Evolutionary conservation across 2,113 vertebrate species (phyloP).

Genomic region (Amphilophus citrinellus): DNA sequence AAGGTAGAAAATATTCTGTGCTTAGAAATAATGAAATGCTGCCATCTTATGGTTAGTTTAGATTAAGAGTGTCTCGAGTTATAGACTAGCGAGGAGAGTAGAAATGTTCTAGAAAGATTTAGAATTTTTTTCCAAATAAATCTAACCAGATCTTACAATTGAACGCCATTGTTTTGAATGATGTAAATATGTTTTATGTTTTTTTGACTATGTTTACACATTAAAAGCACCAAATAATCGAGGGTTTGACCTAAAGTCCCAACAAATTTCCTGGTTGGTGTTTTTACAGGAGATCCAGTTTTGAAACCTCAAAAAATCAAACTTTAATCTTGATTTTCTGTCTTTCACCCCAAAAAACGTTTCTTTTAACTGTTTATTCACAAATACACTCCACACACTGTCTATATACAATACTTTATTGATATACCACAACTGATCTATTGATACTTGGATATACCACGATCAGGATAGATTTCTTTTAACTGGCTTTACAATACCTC

Average conservation of each 20-base stretch:
- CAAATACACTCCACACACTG: no score
- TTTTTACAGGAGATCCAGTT: no score
- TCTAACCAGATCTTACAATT: background rate
- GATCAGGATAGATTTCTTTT: no score
- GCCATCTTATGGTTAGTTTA: constrained; percentile 59
- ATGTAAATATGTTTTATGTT: constrained; percentile 17
- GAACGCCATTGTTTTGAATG: background rate
- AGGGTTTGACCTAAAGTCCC: background rate
- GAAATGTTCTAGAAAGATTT: constrained; percentile 6
- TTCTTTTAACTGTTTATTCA: no score
- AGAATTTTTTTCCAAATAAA: constrained; percentile 3
- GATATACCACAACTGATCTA: no score
- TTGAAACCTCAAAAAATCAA: no score
- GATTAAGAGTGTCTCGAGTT: constrained; percentile 31
- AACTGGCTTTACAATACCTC: no score
- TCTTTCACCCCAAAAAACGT: no score
- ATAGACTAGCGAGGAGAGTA: background rate
- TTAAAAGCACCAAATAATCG: background rate
- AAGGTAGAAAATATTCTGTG: background rate
- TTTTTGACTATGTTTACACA: constrained; percentile 16
- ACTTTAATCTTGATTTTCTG: no score
- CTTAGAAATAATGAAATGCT: constrained; percentile 36
- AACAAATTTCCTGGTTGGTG: no score
- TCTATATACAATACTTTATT: no score
- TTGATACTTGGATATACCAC: no score